Evolutionary conservation across 2,113 vertebrate genomes (phyloP).

Genomic region (Falco punctatus): DNA sequence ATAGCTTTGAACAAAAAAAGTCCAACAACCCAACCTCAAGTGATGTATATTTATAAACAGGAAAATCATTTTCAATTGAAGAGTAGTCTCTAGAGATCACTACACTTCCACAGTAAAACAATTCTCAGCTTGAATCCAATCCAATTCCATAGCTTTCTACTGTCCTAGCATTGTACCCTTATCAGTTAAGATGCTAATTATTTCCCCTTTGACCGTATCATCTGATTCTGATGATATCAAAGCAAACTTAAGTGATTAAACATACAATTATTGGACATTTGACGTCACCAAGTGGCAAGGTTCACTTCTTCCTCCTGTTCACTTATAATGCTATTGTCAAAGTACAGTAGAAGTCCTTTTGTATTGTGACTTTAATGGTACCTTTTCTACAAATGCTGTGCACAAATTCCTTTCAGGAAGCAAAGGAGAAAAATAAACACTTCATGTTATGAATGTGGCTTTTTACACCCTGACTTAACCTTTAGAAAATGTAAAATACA

Average conservation of each 20-base stretch:
- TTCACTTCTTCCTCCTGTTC: conserved; percentile 59
- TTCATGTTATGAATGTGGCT: conserved; percentile 54
- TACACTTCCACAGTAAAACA: conserved; percentile 55
- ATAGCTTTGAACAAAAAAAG: conserved; percentile 39
- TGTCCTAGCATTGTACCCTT: conserved; percentile 41
- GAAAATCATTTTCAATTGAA: conserved; percentile 73
- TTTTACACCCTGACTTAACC: conserved; percentile 59
- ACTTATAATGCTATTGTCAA: conserved; percentile 56
- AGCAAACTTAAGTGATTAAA: conserved; percentile 56
- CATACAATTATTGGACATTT: conserved; percentile 61
- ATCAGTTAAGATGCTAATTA: conserved; percentile 71
- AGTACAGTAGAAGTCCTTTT: conserved; percentile 36
- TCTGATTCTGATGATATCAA: conserved; percentile 49
- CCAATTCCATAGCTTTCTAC: conserved; percentile 50
- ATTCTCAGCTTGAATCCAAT: conserved; percentile 50
- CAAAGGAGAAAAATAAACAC: conserved; percentile 51
- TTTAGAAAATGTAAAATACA: conserved; percentile 71
- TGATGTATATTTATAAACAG: conserved; percentile 72
- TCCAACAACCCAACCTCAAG: background rate
- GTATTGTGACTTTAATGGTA: conserved; percentile 31
- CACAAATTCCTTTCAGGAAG: conserved; percentile 56
- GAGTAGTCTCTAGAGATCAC: conserved; percentile 57
- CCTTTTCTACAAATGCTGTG: conserved; percentile 41
- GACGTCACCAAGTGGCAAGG: conserved; percentile 57
- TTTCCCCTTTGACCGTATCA: conserved; percentile 67